phyloP scores from a whole-genome alignment of 1,140 invertebrate genomes.

The Drosophila orosa region DNA sequence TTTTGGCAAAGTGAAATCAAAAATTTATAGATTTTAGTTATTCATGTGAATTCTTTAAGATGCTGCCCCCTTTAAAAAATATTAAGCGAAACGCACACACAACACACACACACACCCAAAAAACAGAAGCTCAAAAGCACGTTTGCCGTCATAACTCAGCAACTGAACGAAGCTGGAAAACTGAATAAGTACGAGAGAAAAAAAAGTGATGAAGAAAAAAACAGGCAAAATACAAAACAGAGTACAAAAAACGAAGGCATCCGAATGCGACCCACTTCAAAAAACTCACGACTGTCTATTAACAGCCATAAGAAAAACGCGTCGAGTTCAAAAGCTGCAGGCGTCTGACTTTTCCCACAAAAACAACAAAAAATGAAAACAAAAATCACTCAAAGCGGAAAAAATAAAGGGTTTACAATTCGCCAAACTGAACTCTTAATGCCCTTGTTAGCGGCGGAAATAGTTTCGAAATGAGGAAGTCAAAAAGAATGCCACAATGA shows the following conservation, averaged over 20 bases:
- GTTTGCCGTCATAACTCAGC: slow-evolving; percentile 68
- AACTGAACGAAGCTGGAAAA: slow-evolving; percentile 50
- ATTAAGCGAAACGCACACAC: slow-evolving; percentile 30
- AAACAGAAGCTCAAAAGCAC: slow-evolving; percentile 67
- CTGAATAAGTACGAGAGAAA: slow-evolving; percentile 18
- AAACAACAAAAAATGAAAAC: slow-evolving; percentile 31
- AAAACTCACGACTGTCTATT: slow-evolving; percentile 72
- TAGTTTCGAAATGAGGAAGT: slow-evolving; percentile 14
- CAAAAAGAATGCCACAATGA: not conserved
- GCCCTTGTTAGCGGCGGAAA: slow-evolving; percentile 29
- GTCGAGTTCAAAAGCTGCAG: slow-evolving; percentile 58
- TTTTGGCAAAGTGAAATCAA: slow-evolving; percentile 75
- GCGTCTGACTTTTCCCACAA: slow-evolving; percentile 35
- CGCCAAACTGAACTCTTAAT: slow-evolving; percentile 30
- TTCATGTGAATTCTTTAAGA: slow-evolving; percentile 82
- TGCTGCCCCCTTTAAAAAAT: slow-evolving; percentile 62
- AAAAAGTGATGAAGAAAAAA: not conserved
- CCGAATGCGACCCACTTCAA: slow-evolving; percentile 67
- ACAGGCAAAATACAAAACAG: slow-evolving; percentile 23
- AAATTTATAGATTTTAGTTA: slow-evolving; percentile 83
- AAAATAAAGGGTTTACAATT: slow-evolving; percentile 22
- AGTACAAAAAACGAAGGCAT: slow-evolving; percentile 32
- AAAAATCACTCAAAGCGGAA: slow-evolving; percentile 45
- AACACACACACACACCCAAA: slow-evolving; percentile 9
- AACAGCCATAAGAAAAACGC: slow-evolving; percentile 64